Evolutionary conservation across 1,140 invertebrate genomes (phyloP), one percentile per base, ranked within the genome.

Genomic region (Drosophila fuyamai): DNA sequence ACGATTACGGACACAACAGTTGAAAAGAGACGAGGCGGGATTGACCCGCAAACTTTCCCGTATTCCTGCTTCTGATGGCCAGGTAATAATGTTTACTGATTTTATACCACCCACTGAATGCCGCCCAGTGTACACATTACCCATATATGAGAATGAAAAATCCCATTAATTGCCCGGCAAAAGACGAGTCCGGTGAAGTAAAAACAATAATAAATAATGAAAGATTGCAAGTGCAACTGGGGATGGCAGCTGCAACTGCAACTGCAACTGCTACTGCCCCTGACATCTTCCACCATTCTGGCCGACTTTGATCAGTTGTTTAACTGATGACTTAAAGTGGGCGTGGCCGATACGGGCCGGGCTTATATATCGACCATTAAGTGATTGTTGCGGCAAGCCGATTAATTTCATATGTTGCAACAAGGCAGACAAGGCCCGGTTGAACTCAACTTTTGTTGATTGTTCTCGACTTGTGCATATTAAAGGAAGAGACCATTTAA

Each of bases 41-140:
- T 50, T 40, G 36, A 36, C 23, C 6, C 35, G 43, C 53, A 53
- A 75, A 59, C 71, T 48, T 36, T 66, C 61, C 72, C 71, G 29
- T 8, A 7, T 32, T 8, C 29, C 29, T 32, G 68, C 61, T 40
- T 36, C 73, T 78, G 82, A 67, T 75, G 63, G 56, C 41, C 74
- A 81, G 75, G 83, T 86, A 86, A 86, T 88, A 85, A 81, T 79
- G 65, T 86, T 86, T 86, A 68, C 82, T 27, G 71, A 53, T 77
- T 85, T 70, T 59, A 46, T 46, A 32, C 63, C 43, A 40, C 32
- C 43, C 35, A 14, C 68, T 7, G 7, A 13, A n/a, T 16, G 9
- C 1, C 29, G 6, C 16, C 18, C 41, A 29, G 7, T 2, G 32
- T 41, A 16, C 32, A 43, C 40, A 40, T 46, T 62, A 48, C 46